Evolutionary conservation across 2,888 invertebrate species (phyloP).

Genomic region (Macroteleia sp.): DNA sequence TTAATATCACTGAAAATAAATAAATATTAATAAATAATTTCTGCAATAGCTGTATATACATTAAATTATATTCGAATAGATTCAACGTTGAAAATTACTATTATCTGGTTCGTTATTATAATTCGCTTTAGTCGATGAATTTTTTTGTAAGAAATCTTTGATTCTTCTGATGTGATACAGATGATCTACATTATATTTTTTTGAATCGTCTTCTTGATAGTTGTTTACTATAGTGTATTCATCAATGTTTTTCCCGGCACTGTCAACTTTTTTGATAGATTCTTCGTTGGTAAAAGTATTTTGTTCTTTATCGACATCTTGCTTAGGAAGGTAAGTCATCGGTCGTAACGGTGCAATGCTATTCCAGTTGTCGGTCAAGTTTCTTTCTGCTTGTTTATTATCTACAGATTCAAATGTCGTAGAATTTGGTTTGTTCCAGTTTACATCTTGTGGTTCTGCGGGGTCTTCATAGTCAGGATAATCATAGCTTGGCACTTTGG

Average conservation of each 20-base stretch:
- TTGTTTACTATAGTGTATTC: conserved; percentile 5
- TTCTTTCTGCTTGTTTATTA: conserved; percentile 11
- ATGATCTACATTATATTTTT: conserved; percentile 61
- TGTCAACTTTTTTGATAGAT: conserved; percentile 8
- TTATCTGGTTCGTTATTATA: no score
- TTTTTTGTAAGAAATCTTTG: conserved; percentile 35
- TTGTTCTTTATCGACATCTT: conserved; percentile 62
- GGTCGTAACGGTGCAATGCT: conserved; percentile 22
- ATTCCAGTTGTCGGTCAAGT: conserved; percentile 61
- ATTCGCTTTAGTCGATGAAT: no score
- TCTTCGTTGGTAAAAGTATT: conserved; percentile 53
- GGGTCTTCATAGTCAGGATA: conserved; percentile 44
- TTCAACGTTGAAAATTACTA: no score
- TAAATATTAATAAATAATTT: no score
- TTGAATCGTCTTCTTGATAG: background rate
- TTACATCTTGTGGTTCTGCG: background rate
- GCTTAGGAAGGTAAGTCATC: conserved; percentile 21
- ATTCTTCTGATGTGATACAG: conserved; percentile 46
- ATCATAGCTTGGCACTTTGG: conserved; percentile 73
- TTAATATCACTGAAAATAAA: no score
- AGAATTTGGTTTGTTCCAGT: background rate
- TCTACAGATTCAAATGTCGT: background rate
- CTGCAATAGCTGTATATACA: no score
- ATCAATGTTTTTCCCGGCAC: conserved; percentile 4
- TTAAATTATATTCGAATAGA: no score